Evolutionary conservation across 2,888 invertebrate genomes (phyloP).

Genomic region (Morpho achilles): DNA sequence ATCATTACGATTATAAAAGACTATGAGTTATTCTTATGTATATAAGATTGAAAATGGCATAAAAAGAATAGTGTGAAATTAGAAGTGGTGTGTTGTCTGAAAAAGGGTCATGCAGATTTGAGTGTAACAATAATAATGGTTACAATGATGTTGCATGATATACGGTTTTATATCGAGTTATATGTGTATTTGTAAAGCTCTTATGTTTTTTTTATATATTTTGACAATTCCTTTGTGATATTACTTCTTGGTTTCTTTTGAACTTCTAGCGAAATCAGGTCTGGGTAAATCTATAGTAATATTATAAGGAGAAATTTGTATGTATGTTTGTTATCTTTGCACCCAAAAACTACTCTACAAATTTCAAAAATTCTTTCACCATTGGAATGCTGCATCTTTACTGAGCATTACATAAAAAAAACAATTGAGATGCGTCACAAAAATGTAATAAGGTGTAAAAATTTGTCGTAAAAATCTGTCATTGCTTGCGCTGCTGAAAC

Average conservation of each 20-base stretch:
- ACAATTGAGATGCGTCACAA: not conserved
- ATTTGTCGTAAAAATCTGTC: not conserved
- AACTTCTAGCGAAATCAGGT: slow-evolving; percentile 18
- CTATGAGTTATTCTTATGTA: slow-evolving; percentile 17
- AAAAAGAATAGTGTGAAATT: not conserved
- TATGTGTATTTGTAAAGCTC: not conserved
- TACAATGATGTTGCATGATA: slow-evolving; percentile 6
- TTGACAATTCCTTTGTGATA: slow-evolving; percentile 19
- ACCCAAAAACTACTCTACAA: not conserved
- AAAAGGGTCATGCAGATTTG: slow-evolving; percentile 22
- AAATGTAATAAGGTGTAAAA: not conserved
- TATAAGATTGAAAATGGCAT: slow-evolving; percentile 15
- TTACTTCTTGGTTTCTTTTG: slow-evolving; percentile 18
- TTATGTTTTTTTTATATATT: slow-evolving; percentile 21
- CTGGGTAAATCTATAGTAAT: slow-evolving; percentile 25
- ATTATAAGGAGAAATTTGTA: slow-evolving; percentile 1
- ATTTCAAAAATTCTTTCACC: not conserved
- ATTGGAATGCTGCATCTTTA: not conserved
- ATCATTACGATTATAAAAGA: slow-evolving; percentile 8
- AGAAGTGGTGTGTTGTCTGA: slow-evolving; percentile 3
- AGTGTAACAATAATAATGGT: slow-evolving; percentile 21
- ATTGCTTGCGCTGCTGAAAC: not conserved
- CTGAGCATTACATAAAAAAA: not conserved
- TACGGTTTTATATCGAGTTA: slow-evolving; percentile 7
- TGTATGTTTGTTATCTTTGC: no score